Evolutionary conservation across 2,888 invertebrate species (phyloP).

Genomic region (Camptogramma bilineatum): DNA sequence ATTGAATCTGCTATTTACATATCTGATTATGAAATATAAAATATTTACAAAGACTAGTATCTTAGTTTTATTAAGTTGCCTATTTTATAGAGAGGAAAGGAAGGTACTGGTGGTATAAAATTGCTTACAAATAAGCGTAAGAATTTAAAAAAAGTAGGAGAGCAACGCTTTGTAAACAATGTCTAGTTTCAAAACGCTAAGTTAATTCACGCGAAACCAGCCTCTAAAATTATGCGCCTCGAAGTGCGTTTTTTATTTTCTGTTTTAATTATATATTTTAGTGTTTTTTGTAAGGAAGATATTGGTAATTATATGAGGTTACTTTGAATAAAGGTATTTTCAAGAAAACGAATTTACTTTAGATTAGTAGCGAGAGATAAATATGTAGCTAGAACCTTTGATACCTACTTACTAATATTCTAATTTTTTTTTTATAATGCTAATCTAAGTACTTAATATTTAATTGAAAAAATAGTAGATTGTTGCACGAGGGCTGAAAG

Average conservation of each 20-base stretch:
- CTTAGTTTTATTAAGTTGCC: background rate
- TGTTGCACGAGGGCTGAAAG: too few relatives aligned
- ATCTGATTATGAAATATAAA: constrained; percentile 43
- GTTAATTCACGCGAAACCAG: constrained; percentile 2
- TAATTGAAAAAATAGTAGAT: too few relatives aligned
- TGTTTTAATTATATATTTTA: background rate
- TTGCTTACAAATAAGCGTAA: too few relatives aligned
- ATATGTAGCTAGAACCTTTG: too few relatives aligned
- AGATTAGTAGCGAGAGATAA: too few relatives aligned
- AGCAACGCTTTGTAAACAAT: constrained; percentile 23
- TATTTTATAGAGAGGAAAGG: background rate
- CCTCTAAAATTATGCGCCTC: constrained; percentile 19
- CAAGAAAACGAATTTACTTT: too few relatives aligned
- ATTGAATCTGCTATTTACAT: constrained; percentile 48
- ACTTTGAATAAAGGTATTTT: too few relatives aligned
- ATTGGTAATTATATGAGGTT: background rate
- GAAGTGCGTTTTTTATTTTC: constrained; percentile 12
- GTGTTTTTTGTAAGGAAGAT: constrained; percentile 8
- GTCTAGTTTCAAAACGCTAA: background rate
- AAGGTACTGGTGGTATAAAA: too few relatives aligned
- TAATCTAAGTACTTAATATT: too few relatives aligned
- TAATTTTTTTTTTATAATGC: too few relatives aligned
- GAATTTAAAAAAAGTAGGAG: background rate
- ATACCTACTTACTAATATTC: too few relatives aligned
- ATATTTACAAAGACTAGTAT: background rate